Conservation (phyloP, 2,888 invertebrate species). For the Eupithecia exiguata region DNA sequence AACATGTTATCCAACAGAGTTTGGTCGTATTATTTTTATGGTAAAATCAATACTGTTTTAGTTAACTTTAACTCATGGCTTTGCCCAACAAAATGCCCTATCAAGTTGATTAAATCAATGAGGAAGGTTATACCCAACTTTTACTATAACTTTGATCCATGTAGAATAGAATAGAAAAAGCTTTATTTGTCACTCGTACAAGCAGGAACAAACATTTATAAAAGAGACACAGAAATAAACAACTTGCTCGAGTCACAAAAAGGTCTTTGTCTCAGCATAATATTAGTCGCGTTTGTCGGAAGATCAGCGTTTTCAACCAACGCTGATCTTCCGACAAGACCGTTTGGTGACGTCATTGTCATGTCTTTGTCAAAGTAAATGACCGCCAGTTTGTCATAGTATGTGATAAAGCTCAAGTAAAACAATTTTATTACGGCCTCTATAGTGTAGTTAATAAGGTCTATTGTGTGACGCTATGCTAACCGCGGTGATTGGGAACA, state of each 20-base stretch:
- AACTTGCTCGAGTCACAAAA: too few relatives aligned
- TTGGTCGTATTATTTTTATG: not conserved
- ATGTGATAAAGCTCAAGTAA: not conserved
- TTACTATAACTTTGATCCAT: not conserved
- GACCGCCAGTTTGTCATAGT: not conserved
- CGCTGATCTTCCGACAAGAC: too few relatives aligned
- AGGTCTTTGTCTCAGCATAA: too few relatives aligned
- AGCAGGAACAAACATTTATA: too few relatives aligned
- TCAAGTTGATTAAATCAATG: not conserved
- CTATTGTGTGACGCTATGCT: slow-evolving; percentile 43
- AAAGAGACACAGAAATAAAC: too few relatives aligned
- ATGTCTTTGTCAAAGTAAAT: not conserved
- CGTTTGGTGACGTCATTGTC: too few relatives aligned
- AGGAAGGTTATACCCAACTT: not conserved
- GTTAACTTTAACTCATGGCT: not conserved
- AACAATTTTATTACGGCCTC: not conserved
- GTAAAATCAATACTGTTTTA: not conserved
- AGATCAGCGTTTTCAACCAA: too few relatives aligned
- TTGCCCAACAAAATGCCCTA: not conserved
- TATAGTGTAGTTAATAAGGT: slow-evolving; percentile 44
- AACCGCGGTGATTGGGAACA: slow-evolving; percentile 76
- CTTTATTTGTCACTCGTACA: too few relatives aligned
- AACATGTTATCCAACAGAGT: not conserved
- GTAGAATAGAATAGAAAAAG: too few relatives aligned
- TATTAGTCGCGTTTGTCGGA: too few relatives aligned